Evolutionary conservation across 2,113 vertebrate species (phyloP).

Genomic region (Ceratotherium simum): DNA sequence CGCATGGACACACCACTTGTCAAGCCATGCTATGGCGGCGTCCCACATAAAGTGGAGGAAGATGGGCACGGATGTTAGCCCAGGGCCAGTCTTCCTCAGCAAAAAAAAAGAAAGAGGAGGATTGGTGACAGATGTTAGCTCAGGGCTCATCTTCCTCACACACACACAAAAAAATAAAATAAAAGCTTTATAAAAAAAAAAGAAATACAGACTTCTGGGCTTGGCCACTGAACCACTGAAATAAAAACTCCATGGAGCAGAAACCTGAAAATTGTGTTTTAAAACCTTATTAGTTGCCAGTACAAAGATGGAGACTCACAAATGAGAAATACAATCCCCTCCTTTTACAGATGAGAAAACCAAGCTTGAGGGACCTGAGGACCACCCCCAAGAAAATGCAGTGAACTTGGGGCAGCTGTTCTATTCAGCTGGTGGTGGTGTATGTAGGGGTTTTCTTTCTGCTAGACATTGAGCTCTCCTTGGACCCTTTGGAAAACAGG

Average conservation of each 20-base stretch:
- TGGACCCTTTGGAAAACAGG: background rate
- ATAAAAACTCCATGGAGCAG: background rate
- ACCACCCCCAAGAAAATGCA: background rate
- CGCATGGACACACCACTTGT: too few relatives aligned
- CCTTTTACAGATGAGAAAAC: background rate
- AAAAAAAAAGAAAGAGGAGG: too few relatives aligned
- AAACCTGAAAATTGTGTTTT: background rate
- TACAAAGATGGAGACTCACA: background rate
- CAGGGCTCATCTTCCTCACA: too few relatives aligned
- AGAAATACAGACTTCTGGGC: background rate
- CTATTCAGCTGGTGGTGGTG: background rate
- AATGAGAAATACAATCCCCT: background rate
- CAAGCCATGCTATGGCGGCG: too few relatives aligned
- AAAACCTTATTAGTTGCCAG: background rate
- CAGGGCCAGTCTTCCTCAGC: too few relatives aligned
- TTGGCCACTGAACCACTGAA: background rate
- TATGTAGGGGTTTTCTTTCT: background rate
- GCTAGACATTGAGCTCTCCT: background rate
- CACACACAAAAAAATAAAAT: too few relatives aligned
- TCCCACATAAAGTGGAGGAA: too few relatives aligned
- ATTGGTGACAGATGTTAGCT: too few relatives aligned
- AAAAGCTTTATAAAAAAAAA: too few relatives aligned
- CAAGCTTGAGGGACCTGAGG: background rate
- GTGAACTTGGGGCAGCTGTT: rapidly evolving
- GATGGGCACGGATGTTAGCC: too few relatives aligned